Conservation (phyloP, 2,888 invertebrate species). For the Apomyelois bistriatella region DNA sequence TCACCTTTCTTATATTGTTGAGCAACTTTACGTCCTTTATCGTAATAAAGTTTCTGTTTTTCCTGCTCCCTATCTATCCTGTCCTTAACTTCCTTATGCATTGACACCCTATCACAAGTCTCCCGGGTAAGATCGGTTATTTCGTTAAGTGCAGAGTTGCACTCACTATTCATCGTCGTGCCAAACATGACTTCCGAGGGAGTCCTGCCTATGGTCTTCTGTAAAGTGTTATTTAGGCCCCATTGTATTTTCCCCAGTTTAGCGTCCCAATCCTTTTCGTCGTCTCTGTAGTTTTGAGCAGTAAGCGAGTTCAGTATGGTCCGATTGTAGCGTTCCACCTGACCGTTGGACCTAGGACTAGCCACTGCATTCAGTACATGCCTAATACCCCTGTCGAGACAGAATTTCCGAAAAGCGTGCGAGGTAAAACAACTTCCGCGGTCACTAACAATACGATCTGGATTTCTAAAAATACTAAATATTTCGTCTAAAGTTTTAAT, state of each 20-base stretch:
- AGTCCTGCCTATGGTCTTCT: conserved; percentile 14
- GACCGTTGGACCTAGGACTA: conserved; percentile 14
- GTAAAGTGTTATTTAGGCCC: conserved; percentile 17
- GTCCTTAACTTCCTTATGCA: neutral
- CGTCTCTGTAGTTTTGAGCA: conserved; percentile 6
- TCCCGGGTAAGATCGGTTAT: neutral
- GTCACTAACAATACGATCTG: neutral
- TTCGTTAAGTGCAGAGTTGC: neutral
- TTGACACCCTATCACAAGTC: neutral
- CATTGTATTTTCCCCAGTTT: conserved; percentile 13
- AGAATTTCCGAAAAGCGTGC: neutral
- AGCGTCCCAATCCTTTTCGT: conserved; percentile 16
- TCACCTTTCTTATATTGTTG: neutral
- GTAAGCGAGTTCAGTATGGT: conserved; percentile 12
- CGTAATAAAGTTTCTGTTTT: neutral
- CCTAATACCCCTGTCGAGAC: conserved; percentile 2
- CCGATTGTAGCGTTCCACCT: conserved; percentile 17
- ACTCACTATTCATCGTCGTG: neutral
- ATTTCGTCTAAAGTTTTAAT: neutral
- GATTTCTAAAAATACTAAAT: neutral
- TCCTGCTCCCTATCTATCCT: neutral
- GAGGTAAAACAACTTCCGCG: neutral
- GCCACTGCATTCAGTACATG: conserved; percentile 18
- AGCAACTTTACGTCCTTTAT: neutral
- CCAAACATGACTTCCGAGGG: conserved; percentile 3